Evolutionary conservation across 2,888 invertebrate species (phyloP).

Genomic region (Lepetodrilus schrolli): DNA sequence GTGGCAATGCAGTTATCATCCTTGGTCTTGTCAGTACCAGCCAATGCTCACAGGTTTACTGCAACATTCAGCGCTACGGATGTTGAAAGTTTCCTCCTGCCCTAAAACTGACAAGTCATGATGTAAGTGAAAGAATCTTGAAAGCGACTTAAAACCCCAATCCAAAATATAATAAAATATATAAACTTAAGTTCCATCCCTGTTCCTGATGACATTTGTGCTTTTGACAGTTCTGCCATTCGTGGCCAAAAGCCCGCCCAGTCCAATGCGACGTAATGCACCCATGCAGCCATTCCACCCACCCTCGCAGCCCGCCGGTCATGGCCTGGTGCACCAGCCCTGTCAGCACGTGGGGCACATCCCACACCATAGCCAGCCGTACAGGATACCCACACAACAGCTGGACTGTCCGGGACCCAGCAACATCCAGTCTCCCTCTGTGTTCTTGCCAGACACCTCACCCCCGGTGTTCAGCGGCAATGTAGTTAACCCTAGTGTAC

Average conservation of each 20-base stretch:
- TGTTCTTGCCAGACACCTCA: constrained; percentile 62
- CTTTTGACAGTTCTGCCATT: constrained; percentile 64
- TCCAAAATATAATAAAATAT: too few species aligned
- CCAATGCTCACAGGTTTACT: too few species aligned
- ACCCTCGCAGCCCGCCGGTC: constrained; percentile 42
- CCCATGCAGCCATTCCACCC: constrained; percentile 45
- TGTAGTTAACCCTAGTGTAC: constrained; percentile 33
- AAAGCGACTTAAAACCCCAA: too few species aligned
- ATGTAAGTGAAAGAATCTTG: too few species aligned
- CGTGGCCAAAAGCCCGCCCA: constrained; percentile 76
- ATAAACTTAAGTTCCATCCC: background rate
- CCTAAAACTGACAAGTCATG: too few species aligned
- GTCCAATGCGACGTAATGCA: constrained; percentile 79
- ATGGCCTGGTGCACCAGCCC: constrained; percentile 15
- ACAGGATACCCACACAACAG: too few species aligned
- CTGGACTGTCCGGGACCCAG: background rate
- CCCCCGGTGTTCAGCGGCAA: constrained; percentile 67
- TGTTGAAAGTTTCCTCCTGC: too few species aligned
- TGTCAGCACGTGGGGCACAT: background rate
- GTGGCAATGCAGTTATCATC: too few species aligned
- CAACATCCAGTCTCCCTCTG: background rate
- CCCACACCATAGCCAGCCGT: too few species aligned
- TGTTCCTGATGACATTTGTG: constrained; percentile 28
- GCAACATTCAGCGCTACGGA: too few species aligned
- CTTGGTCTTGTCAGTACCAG: too few species aligned